Base-by-base conservation (phyloP, 92 coral and sea anemone species). In the Micromussa lordhowensis region DNA sequence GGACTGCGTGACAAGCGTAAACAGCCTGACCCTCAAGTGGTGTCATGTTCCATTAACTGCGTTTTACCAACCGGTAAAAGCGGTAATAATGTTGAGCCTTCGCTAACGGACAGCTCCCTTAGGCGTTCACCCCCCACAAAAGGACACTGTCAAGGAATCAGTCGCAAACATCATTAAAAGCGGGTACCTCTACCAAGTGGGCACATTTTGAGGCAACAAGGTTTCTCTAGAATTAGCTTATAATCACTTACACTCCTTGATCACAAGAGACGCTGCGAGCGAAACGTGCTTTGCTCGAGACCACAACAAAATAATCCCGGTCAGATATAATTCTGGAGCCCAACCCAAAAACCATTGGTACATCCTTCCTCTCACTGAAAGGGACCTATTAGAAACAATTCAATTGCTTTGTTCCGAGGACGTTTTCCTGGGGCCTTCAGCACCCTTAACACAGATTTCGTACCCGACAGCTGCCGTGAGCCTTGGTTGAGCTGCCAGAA, bases 401-500 rank as follows among this genome's bases (percentile, higher is more conserved):
- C 51, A 7, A 44, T 44, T 44, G 51, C 51, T 44, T 44, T 44
- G 0, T 44, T 44, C 12, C 8, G 51, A 44, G 0, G 51, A 44
- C 51, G 13, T 44, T 44, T 44, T 9, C 51, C 13, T 12, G 51
- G 8, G 8, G 51, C 1, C 51, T 44, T 44, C 51, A 19, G 68
- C 10, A 5, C 68, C 17, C 34, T 66, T 1, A 66, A 28, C 34
- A 66, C 34, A 12, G 29, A 28, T 24, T 66, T 1, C 84, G 26
- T 78, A 89, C 90, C 89, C 84, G 12, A 34, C 57, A 77, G 80
- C 69, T 2, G 77, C 71, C 16, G 73, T 69, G 75, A 73, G 59
- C 5, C 75, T 31, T 3, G 99, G 99, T 51, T 93, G 96, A 8
- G 95, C 95, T 40, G 90, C 75, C 28, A 92, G 68, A 2, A 98